Percentiles rank a stretch among this genome's conserved stretches.
Conservation (phyloP, 2,888 invertebrate genomes). For the Cantharis lateralis region DNA sequence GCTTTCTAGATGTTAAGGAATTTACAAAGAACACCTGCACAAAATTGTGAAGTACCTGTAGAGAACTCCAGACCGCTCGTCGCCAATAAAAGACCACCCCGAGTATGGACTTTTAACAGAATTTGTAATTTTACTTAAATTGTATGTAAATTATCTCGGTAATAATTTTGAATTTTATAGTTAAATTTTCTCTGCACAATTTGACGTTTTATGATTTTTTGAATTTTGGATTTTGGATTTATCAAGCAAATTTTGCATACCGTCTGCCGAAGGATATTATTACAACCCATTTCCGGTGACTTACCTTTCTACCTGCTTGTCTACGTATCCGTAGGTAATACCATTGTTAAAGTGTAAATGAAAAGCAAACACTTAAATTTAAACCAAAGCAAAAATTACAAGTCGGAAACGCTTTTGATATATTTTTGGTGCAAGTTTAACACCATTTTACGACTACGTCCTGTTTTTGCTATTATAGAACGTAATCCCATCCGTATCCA, state of each 20-base stretch:
- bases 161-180: neutral
- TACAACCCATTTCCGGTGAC: neutral
- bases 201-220: too few relatives aligned
- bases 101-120: slow-evolving; percentile 26
- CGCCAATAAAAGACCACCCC: slow-evolving; percentile 48
- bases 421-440: slow-evolving; percentile 5
- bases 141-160: neutral
- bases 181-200: neutral
- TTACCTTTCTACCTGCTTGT: neutral
- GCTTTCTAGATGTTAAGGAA: slow-evolving; percentile 19
- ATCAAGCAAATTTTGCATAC: neutral
- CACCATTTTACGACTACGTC: slow-evolving; percentile 12
- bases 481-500: neutral
- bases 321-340: neutral
- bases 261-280: neutral
- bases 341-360: neutral
- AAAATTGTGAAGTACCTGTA: slow-evolving; percentile 2
- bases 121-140: neutral
- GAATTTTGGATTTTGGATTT: neutral
- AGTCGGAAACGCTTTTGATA: slow-evolving; percentile 5
- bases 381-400: neutral
- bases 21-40: slow-evolving; percentile 41
- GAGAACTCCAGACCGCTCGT: slow-evolving; percentile 40
- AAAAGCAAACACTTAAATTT: slow-evolving; percentile 4
- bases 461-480: slow-evolving; percentile 1